Evolutionary conservation across 2,797 vertebrate species (phyloP), one percentile per base, ranked within the genome.

Genomic region (Melopsittacus undulatus): DNA sequence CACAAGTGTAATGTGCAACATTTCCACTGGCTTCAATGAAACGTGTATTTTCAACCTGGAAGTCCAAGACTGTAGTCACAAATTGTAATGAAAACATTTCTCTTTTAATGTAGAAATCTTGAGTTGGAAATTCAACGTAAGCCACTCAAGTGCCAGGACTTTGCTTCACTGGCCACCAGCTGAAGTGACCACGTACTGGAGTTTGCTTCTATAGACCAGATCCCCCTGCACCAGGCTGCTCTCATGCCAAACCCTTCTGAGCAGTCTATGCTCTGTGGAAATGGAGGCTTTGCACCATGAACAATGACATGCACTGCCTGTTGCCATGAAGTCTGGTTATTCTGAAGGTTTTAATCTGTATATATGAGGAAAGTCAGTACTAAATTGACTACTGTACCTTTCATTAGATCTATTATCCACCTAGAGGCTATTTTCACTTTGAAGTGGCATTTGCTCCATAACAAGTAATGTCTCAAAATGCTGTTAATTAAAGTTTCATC

Each of bases 401-500:
- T 91, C 87, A 62, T 86, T 90, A 93, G 89, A 91, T 87, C 80
- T 76, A 43, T 90, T 94, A 93, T 78, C 78, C 77, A 84, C 86
- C 94, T 96, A 91, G 88, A 93, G 94, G 95, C 95, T 94, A 92
- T 96, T 97, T 92, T 96, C 83, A 90, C 93, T 97, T 95, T 96
- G 88, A 96, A 91, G 94, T 85, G 90, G 85, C 89, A 57, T 96
- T 97, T 93, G 87, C 70, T 97, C 81, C 42, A 19, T 89, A 94
- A 91, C 83, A 97, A 94, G 73, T 83, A 80, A 90, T 1, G 27
- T 95, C 67, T 96, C 88, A 91, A 96, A 96, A 94, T 87, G 81
- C 59, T 91, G 87, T 97, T 97, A 96, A 97, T 97, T 97, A 96
- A 96, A 96, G 89, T 95, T 96, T 97, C 87, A 84, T 96, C 94